Evolutionary conservation across 2,113 vertebrate species (phyloP), one percentile per base, ranked within the genome.

Genomic region (Platysternon megacephalum): DNA sequence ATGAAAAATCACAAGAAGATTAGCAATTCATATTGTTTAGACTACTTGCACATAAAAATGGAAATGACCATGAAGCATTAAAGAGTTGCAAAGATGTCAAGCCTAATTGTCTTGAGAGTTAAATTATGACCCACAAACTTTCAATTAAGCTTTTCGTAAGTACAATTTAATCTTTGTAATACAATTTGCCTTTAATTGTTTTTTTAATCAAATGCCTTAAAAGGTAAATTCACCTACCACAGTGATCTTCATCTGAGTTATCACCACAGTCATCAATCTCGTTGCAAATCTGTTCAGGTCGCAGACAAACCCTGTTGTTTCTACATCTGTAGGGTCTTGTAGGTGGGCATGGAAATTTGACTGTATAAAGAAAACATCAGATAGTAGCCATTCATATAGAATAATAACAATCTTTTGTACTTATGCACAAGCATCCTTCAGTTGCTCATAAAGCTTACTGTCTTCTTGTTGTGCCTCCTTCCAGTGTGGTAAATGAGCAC

Each of bases 241-340:
- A 99, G 96, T 98, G 98, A 80, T 99, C 99, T 98, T 99, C 99
- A 76, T 99, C 99, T 0, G 99, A 99, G 97, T 98, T 99, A 98
- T 99, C 99, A 1, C 99, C 99, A n/a, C 99, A 99, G 96, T 99
- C 99, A 56, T 99, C 98, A 85, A 99, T 98, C 68, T 98, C 99
- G 95, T 99, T 99, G 98, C 99, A 99, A 61, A 99, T 97, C 94
- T 99, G 99, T 92, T 99, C 99, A 1, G 94, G 89, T 78, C 99
- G 98, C 58, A 99, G 98, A 94, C 99, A 99, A 88, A 99, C 99
- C 48, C 98, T 98, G 93, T 99, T 98, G 94, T 99, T 99, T 94
- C 98, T 98, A 83, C 99, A 99, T 89, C 99, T 98, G 97, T 98
- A 98, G 0, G 99, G 99, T 93, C 99, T 98, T 79, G 99, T 99